Conservation (phyloP, 2,113 vertebrate species). For the Noturus placidus region DNA sequence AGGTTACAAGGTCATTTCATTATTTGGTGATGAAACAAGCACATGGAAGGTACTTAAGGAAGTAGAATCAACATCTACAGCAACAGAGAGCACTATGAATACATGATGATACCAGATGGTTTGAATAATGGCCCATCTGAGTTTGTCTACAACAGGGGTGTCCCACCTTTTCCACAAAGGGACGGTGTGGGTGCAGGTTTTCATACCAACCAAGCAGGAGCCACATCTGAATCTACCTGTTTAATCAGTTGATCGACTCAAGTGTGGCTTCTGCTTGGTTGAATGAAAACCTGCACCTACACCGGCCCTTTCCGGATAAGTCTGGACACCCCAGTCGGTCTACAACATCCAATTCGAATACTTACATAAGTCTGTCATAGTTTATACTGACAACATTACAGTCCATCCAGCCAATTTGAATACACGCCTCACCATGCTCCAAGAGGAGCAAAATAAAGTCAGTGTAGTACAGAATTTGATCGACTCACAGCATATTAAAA, state of each 20-base stretch:
- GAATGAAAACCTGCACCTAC: no score
- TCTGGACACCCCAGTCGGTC: no score
- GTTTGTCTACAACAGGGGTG: neutral
- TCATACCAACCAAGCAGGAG: no score
- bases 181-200: no score
- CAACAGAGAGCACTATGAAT: neutral
- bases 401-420: neutral
- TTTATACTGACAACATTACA: neutral
- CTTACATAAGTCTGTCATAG: neutral
- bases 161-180: no score
- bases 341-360: neutral
- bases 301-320: no score
- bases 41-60: neutral
- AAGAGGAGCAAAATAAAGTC: neutral
- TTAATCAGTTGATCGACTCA: no score
- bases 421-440: neutral
- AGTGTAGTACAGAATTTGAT: neutral
- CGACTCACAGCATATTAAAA: neutral
- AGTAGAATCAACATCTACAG: neutral
- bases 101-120: neutral
- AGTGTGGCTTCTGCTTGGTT: no score
- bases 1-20: neutral
- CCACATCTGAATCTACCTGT: no score
- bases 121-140: neutral
- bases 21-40: neutral